Conservation (phyloP, 2,113 vertebrate species). For the Fulmarus glacialis region DNA sequence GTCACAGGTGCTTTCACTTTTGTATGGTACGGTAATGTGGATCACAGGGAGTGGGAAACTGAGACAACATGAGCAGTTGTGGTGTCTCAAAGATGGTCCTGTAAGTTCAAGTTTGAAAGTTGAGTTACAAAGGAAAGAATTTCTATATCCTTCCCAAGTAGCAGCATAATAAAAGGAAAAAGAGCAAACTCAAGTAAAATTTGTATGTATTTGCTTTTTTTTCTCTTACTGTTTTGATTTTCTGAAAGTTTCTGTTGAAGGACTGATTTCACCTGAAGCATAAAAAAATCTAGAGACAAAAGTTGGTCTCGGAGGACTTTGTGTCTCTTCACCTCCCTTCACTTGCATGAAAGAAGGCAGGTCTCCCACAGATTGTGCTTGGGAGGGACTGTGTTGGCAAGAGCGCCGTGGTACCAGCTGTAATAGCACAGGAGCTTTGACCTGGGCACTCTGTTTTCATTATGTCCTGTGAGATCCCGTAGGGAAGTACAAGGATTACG, state of each 20-base stretch:
- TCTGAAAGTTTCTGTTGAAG: not conserved
- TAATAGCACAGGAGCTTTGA: not conserved
- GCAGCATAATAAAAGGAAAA: not conserved
- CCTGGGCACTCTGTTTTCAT: not conserved
- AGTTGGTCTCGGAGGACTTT: not conserved
- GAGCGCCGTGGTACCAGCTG: not conserved
- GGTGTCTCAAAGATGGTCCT: not conserved
- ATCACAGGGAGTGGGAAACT: not conserved
- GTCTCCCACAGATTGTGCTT: not conserved
- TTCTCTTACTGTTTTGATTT: not conserved
- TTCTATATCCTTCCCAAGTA: not conserved
- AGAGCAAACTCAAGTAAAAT: not conserved
- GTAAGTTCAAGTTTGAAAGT: not conserved
- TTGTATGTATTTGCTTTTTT: not conserved
- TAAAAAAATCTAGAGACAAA: not conserved
- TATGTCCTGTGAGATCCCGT: not conserved
- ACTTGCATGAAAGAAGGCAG: not conserved
- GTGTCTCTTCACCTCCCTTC: not conserved
- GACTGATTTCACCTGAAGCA: not conserved
- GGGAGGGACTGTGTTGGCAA: not conserved
- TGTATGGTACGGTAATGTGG: accelerated
- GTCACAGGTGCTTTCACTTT: not conserved
- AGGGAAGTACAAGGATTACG: not conserved
- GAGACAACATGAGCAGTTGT: not conserved
- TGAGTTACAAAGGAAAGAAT: not conserved